Percentiles rank a stretch among this genome's conserved stretches.
phyloP scores from a whole-genome alignment of 2,113 vertebrate species.

The Marmota flaviventris region DNA sequence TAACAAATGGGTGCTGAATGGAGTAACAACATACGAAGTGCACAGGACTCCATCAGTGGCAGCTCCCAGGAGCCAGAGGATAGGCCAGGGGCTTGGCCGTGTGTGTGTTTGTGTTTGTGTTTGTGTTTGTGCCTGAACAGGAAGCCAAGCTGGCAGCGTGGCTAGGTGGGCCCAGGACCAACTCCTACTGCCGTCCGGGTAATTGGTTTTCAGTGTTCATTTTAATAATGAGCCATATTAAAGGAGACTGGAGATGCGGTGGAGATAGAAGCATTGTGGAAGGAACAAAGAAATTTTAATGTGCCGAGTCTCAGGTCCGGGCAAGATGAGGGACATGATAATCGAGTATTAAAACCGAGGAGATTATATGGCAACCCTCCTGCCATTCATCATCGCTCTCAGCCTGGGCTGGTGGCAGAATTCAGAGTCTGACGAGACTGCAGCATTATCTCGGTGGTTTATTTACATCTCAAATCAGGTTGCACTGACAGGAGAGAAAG shows the following conservation, averaged over 20 bases:
- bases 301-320: slow-evolving; percentile 34
- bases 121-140: background rate
- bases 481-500: slow-evolving; percentile 68
- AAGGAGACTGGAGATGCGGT: slow-evolving; percentile 48
- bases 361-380: background rate
- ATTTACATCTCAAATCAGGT: slow-evolving; percentile 76
- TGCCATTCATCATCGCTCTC: slow-evolving; percentile 18
- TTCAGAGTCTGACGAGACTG: background rate
- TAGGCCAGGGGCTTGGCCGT: background rate
- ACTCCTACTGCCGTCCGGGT: background rate
- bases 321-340: slow-evolving; percentile 68
- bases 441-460: slow-evolving; percentile 27
- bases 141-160: background rate
- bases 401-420: background rate
- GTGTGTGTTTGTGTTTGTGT: background rate
- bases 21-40: background rate
- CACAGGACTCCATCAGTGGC: rapidly evolving
- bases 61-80: background rate
- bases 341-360: slow-evolving; percentile 63
- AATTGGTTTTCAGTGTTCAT: slow-evolving; percentile 76
- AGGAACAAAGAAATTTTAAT: slow-evolving; percentile 70
- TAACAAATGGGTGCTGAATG: rapidly evolving
- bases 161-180: background rate
- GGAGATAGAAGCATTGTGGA: slow-evolving; percentile 65
- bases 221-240: slow-evolving; percentile 71